Conservation (phyloP, 2,113 vertebrate species). For the Callionymus lyra region DNA sequence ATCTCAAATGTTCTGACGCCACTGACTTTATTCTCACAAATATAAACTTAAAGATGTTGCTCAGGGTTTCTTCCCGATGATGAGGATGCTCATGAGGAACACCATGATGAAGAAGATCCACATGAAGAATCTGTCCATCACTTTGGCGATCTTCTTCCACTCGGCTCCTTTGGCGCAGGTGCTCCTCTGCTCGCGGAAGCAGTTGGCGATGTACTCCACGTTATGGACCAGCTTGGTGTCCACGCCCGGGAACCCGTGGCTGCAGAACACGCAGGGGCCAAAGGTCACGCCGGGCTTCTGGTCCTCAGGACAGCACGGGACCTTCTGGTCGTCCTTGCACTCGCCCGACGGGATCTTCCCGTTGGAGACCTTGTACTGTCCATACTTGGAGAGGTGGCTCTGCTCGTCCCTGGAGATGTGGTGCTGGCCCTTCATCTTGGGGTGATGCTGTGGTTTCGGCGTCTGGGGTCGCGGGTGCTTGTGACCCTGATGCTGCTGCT, state of each 20-base stretch:
- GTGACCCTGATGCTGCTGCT: constrained; percentile 9
- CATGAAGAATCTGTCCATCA: constrained; percentile 98
- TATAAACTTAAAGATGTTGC: neutral
- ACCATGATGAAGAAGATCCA: constrained; percentile 98
- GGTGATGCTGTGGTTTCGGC: constrained; percentile 36
- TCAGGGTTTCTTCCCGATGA: constrained; percentile 82
- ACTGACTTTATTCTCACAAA: no score
- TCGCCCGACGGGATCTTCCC: constrained; percentile 46
- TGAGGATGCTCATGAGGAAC: constrained; percentile 90
- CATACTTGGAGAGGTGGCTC: constrained; percentile 22
- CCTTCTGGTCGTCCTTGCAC: constrained; percentile 37
- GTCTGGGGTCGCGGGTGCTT: constrained; percentile 38
- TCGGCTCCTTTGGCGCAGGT: constrained; percentile 83
- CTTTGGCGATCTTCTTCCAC: constrained; percentile 97
- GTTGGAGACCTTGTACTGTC: constrained; percentile 45
- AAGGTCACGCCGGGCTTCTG: constrained; percentile 57
- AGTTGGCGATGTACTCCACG: constrained; percentile 88
- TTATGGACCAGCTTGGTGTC: constrained; percentile 71
- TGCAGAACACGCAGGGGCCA: constrained; percentile 65
- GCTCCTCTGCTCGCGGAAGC: constrained; percentile 82
- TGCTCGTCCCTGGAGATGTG: constrained; percentile 44
- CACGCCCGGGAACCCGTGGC: constrained; percentile 22
- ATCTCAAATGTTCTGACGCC: no score
- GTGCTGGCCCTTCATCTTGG: constrained; percentile 40
- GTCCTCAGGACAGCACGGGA: constrained; percentile 33